Base-by-base conservation (phyloP, 2,888 invertebrate genomes). In the Drosophila setosimentum region DNA sequence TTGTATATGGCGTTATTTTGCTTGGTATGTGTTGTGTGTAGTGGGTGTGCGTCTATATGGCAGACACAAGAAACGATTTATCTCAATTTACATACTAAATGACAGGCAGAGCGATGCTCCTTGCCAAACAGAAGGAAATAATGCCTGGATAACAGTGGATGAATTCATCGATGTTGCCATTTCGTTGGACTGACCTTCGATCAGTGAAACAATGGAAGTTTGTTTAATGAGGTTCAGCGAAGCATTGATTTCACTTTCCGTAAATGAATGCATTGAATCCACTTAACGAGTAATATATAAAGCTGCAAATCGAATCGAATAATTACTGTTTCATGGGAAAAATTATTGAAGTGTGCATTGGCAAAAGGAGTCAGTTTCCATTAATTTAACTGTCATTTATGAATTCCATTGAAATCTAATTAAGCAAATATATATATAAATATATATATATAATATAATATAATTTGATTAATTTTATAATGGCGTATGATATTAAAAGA, bases 71-170 rank as follows among this genome's bases (percentile, higher is more conserved):
- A 89, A 87, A 82, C 87, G 83, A 87, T 87, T 87, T 87, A 87
- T 87, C 87, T 87, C 87, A 89, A 87, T 87, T 87, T 89, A 87
- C 87, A 87, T 89, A 87, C 89, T 87, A 86, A 87, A 87, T 87
- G 87, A 87, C 86, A 86, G 89, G 83, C 85, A 82, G 84, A 76
- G 77, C 83, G 57, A 75, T 79, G 79, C 77, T 83, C 55, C 79
- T 81, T 71, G 72, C 62, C n/a, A 33, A 33, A 63, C n/a, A 33
- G 29, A 33, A 18, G 50, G 35, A 35, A 13, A 24, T 53, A 42
- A 29, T 40, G 55, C n/a, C 42, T 42, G 7, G 13, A 16, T 45
- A 69, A 78, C 78, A 78, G 70, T 77, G 77, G 58, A 79, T 72
- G 48, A 62, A 68, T 75, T 62, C 48, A 73, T 21, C 50, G 35